Conservation (phyloP, 2,888 invertebrate genomes). For the Thereva unica region DNA sequence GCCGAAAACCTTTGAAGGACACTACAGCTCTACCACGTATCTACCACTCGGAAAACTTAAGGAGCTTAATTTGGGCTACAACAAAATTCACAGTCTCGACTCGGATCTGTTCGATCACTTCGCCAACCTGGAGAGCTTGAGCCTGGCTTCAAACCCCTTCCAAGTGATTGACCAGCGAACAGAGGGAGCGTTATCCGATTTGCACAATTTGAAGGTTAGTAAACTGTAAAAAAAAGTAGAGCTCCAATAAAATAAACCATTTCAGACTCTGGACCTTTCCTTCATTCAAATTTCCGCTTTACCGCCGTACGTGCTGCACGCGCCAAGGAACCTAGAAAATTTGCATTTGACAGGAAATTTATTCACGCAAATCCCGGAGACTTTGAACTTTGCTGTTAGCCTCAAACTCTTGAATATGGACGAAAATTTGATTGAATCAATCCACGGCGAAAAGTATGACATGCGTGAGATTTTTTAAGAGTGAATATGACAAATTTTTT, state of each 20-base stretch:
- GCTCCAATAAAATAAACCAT: conserved; percentile 33
- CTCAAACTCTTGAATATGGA: conserved; percentile 68
- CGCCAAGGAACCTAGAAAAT: conserved; percentile 64
- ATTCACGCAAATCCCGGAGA: conserved; percentile 64
- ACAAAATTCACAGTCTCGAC: conserved; percentile 71
- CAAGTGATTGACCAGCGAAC: conserved; percentile 67
- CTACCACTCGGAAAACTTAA: conserved; percentile 49
- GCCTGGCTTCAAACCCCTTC: conserved; percentile 76
- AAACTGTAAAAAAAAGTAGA: neutral
- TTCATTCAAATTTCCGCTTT: conserved; percentile 66
- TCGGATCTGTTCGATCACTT: conserved; percentile 77
- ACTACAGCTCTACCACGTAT: conserved; percentile 47
- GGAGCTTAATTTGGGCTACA: conserved; percentile 65
- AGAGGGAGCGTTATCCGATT: conserved; percentile 67
- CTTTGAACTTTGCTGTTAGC: conserved; percentile 64
- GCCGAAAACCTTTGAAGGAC: conserved; percentile 70
- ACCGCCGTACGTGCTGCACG: conserved; percentile 70
- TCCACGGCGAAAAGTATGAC: conserved; percentile 60
- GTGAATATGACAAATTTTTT: conserved; percentile 15
- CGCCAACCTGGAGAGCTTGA: conserved; percentile 67
- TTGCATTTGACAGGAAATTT: conserved; percentile 72
- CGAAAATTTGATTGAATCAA: conserved; percentile 68
- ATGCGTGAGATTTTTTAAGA: neutral
- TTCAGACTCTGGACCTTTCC: conserved; percentile 70
- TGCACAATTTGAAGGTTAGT: conserved; percentile 67